Evolutionary conservation across 2,888 invertebrate species (phyloP), one percentile per base, ranked within the genome.

Genomic region (Callimorpha dominula): DNA sequence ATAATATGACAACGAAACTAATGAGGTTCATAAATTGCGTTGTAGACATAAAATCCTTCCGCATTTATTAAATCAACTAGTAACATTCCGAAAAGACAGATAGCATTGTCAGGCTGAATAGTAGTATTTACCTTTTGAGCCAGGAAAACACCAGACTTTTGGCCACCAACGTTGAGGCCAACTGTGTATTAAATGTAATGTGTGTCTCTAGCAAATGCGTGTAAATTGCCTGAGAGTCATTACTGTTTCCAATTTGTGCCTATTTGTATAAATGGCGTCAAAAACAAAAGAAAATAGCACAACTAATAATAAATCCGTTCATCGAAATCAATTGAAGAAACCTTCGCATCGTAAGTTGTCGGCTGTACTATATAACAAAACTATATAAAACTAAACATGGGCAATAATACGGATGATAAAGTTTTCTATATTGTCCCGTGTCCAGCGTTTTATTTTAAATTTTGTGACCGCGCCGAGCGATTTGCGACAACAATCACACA

Each of bases 351-450:
- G 43, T 46, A 43, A 46, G 4, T 60, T 1, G 49, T n/a, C 62
- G 40, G 8, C 62, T 62, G 5, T 69, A n/a, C 31, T 63, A 42
- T 63, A 31, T 12, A 46, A 62, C n/a, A 52, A 50, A 40, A 12
- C n/a, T 42, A n/a, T 49, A 40, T 50, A 49, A 31, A 49, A 54
- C 17, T 11, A 42, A 66, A 77, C 68, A 50, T n/a, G 40, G n/a
- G 62, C 84, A 81, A 76, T 78, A 74, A 76, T 78, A 84, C 75
- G 78, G 70, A 62, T 76, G 78, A 82, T 82, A 82, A 78, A 82
- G 75, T 84, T 77, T 75, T 78, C 75, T 76, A 80, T 80, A 84
- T 71, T 67, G 76, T 57, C 72, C 73, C 67, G 40, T 46, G 74
- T 62, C 42, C 71, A 70, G 57, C 54, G 50, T 60, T 57, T 73